Evolutionary conservation across 2,113 vertebrate species (phyloP), one percentile per base, ranked within the genome.

Genomic region (Kryptolebias marmoratus): DNA sequence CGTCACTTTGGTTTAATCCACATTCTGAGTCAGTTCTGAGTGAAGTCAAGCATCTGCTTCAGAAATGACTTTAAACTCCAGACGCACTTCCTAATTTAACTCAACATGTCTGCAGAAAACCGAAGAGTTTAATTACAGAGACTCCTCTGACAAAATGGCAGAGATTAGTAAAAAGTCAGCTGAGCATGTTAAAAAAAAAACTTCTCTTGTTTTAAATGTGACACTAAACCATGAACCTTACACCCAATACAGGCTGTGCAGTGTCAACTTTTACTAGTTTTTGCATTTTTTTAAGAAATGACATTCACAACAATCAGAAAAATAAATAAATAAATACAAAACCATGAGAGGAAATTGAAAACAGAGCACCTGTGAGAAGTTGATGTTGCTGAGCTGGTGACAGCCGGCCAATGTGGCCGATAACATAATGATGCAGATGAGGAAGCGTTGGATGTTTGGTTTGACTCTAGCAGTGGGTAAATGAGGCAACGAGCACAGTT

Each of bases 391-490:
- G 54, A 42, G 52, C 71, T 77, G 61, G 39, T 68, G 72, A 71
- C 64, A 69, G 75, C 72, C 14, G 75, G 85, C 90, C 88, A 91
- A 90, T 87, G 87, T 92, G 92, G 89, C 92, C 84, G 18, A 81
- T 93, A 88, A 73, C 9, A 60, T n/a, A 53, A 61, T n/a, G 31
- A 22, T 71, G 48, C 28, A 11, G 15, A 32, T 42, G 78, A 71
- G 18, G 57, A 67, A 56, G 47, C 67, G 27, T 22, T 42, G 32
- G 27, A 27, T 39, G 61, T 77, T 69, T 82, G 75, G 58, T 78
- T 68, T 75, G 28, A 31, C 18, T 69, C 71, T 88, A 92, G 65
- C 79, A 82, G 62, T 80, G 75, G 52, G 64, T 31, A 31, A 91
- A 68, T 11, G 81, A 90, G 27, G 80, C 68, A 55, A 79, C n/a